Evolutionary conservation across 1,140 invertebrate genomes (phyloP), one percentile per base, ranked within the genome.

Genomic region (Coptotermes formosanus): DNA sequence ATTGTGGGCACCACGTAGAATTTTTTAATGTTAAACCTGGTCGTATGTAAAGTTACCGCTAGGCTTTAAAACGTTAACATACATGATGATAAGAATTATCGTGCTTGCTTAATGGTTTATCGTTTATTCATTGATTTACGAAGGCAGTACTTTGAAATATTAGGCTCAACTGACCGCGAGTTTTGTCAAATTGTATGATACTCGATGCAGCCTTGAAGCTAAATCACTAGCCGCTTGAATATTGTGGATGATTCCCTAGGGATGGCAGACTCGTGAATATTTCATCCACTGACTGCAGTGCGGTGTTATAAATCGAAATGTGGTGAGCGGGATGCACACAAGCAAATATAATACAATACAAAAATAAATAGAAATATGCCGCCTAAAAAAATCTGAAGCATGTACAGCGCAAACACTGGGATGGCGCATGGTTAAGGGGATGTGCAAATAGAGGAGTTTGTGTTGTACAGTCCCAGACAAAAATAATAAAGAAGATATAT

Each of bases 291-390:
- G 64, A 75, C 64, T 75, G 64, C 64, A 75, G 64, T 75, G 64
- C 64, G 25, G 64, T 75, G 64, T 75, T 30, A 75, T 75, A 75
- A 75, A 75, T 75, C 64, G 64, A 75, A 75, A 75, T 75, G 64
- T 75, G 64, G 64, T 30, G 64, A 75, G 64, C 64, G 64, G 64
- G 64, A 75, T 75, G 64, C 64, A 30, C n/a, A 75, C 25, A 75
- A 75, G 64, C 64, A 75, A 75, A 75, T 75, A 75, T 75, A 75
- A 75, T 75, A 75, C 64, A 75, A 75, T 75, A 30, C 64, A 30
- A 75, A 75, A 75, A 30, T 30, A 75, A 75, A 75, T 30, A 75
- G 64, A 75, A 75, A 75, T 75, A 75, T 30, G 64, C 64, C 25
- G 25, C n/a, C 64, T 75, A 75, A 75, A 75, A 64, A 75, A 75